Conservation (phyloP, 2,113 vertebrate species). For the Seriola quinqueradiata region DNA sequence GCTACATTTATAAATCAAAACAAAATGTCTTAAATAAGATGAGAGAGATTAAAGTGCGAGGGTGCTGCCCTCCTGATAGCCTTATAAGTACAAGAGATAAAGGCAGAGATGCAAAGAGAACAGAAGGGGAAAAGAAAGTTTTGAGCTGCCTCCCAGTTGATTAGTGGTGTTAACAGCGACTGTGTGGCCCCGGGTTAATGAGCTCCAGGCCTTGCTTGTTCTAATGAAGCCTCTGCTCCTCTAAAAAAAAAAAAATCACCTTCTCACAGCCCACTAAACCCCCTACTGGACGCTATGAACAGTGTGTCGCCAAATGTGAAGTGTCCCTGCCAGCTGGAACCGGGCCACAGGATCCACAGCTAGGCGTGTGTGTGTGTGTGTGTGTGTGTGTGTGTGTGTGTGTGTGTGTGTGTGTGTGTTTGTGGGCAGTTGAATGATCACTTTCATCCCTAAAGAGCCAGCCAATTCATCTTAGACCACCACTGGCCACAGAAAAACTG, state of each 20-base stretch:
- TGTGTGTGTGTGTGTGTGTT: constrained; percentile 46
- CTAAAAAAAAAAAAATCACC: constrained; percentile 42
- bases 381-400: constrained; percentile 43
- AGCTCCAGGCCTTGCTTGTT: constrained; percentile 75
- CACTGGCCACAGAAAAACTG: constrained; percentile 82
- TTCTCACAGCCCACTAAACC: constrained; percentile 80
- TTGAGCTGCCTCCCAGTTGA: constrained; percentile 50
- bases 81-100: background rate
- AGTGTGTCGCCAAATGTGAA: constrained; percentile 64
- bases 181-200: constrained; percentile 75
- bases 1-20: background rate
- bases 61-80: background rate
- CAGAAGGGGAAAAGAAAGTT: constrained; percentile 26
- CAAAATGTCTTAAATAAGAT: background rate
- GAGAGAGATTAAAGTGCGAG: background rate
- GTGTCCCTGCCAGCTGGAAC: constrained; percentile 64
- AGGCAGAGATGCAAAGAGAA: constrained; percentile 12
- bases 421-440: constrained; percentile 85
- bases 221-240: constrained; percentile 69
- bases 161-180: constrained; percentile 75
- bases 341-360: constrained; percentile 51
- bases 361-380: constrained; percentile 39
- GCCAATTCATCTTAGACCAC: constrained; percentile 87
- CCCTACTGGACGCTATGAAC: constrained; percentile 82
- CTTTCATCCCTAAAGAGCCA: constrained; percentile 87